Evolutionary conservation across 2,888 invertebrate species (phyloP), one percentile per base, ranked within the genome.

Genomic region (Arge pagana): DNA sequence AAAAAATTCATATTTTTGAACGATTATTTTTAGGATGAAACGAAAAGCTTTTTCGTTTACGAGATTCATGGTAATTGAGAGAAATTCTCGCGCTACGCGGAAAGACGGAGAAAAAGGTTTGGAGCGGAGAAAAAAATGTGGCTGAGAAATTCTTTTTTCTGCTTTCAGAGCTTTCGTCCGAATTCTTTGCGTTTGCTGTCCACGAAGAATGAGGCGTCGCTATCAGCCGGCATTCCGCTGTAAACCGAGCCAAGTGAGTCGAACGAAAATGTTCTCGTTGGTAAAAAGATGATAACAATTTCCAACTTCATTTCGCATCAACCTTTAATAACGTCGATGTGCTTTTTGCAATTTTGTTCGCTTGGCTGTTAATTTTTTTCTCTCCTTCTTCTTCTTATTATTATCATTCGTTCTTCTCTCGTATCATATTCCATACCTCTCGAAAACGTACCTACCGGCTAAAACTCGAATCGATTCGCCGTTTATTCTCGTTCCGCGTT

Each of bases 151-250:
- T 53, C 62, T 58, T 64, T 61, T 77, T 78, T 77, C 80, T 67
- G 69, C 63, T 84, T 86, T 16, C 88, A 93, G 96, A 78, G 96
- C 96, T 15, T 96, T 96, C 77, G 86, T 91, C 51, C 85, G 94
- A 71, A 91, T 96, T 66, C 79, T 96, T 54, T 96, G 94, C 79
- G 88, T 87, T 39, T 94, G 93, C 79, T 93, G 93, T 77, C 93
- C 93, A 2, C 82, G 90, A 63, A 87, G 88, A 71, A 82, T 92
- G 64, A 82, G 89, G 62, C 82, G 88, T 73, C 87, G 88, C 78
- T 91, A 92, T 78, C 87, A 91, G 72, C 89, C 90, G 16, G 90
- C 90, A 62, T 87, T 92, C 72, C 84, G 92, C 63, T 90, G 90
- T 72, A 91, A 91, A 79, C 85, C 88, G 60, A 92, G 89, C 64